These are phyloP conservation scores for Mormyrus lacerda DNA, from an alignment of 2,113 vertebrate genomes.

Conservation along the genomic window DNA sequence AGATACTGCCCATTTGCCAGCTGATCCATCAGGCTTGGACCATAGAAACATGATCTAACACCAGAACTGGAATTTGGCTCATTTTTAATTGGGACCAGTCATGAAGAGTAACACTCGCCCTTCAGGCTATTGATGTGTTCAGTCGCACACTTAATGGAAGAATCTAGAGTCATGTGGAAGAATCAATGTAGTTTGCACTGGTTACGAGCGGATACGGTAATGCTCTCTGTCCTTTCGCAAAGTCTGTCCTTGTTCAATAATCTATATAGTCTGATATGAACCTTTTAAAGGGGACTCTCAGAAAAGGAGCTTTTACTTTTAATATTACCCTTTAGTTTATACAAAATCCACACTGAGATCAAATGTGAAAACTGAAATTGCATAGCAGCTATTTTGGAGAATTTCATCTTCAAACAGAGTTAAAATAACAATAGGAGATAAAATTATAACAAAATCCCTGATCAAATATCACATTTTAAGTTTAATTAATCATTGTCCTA, in stretches of 20 bases:
- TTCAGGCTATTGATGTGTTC: neutral
- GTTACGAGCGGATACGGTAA: neutral
- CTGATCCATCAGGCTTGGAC: neutral
- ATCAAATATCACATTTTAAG: neutral
- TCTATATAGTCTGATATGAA: neutral
- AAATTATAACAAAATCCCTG: conserved; percentile 2
- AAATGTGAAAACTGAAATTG: conserved; percentile 2
- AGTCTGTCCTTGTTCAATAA: neutral
- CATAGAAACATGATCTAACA: neutral
- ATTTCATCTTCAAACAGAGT: neutral
- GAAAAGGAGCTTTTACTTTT: neutral
- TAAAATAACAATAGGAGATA: neutral
- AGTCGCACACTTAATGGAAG: neutral
- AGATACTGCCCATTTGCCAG: neutral
- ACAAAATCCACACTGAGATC: neutral
- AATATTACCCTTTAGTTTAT: neutral
- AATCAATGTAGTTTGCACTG: neutral
- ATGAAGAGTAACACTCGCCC: neutral
- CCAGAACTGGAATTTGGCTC: neutral
- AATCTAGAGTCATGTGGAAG: neutral
- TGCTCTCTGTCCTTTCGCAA: neutral
- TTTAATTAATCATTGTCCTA: neutral
- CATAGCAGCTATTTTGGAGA: conserved; percentile 11
- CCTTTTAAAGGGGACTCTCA: neutral
- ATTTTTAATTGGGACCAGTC: neutral